Conservation (phyloP, 2,888 invertebrate genomes). For the Branchipolynoe longqiensis region DNA sequence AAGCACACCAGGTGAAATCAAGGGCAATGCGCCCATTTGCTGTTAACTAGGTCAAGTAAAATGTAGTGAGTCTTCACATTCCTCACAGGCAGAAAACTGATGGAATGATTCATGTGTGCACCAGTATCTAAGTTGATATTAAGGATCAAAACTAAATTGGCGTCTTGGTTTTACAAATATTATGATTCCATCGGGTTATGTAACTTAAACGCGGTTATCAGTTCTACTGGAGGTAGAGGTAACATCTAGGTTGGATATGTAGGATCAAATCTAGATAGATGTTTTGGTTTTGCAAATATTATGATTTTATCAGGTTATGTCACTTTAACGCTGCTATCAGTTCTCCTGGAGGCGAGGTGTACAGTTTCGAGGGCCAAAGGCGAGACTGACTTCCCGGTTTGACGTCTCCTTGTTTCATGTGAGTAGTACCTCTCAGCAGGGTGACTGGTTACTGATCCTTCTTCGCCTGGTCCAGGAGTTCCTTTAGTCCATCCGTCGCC, state of each 20-base stretch:
- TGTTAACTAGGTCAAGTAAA: too few species aligned
- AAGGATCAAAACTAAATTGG: conserved; percentile 12
- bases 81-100: too few species aligned
- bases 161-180: too few species aligned
- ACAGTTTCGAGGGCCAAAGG: not conserved
- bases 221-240: not conserved
- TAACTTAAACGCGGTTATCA: not conserved
- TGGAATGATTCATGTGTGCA: too few species aligned
- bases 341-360: not conserved
- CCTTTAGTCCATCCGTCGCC: conserved; percentile 71
- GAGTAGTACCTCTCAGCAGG: not conserved
- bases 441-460: not conserved
- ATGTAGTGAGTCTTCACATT: too few species aligned
- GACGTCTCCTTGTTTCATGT: not conserved
- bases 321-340: not conserved
- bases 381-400: not conserved
- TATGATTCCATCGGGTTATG: too few species aligned
- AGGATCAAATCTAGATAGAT: too few species aligned
- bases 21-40: too few species aligned
- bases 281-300: too few species aligned
- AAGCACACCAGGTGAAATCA: too few species aligned
- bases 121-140: too few species aligned
- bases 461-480: not conserved
- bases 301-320: too few species aligned
- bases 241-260: not conserved